Conservation (phyloP, 2,797 vertebrate genomes). For the Petrocephalus sullivani region DNA sequence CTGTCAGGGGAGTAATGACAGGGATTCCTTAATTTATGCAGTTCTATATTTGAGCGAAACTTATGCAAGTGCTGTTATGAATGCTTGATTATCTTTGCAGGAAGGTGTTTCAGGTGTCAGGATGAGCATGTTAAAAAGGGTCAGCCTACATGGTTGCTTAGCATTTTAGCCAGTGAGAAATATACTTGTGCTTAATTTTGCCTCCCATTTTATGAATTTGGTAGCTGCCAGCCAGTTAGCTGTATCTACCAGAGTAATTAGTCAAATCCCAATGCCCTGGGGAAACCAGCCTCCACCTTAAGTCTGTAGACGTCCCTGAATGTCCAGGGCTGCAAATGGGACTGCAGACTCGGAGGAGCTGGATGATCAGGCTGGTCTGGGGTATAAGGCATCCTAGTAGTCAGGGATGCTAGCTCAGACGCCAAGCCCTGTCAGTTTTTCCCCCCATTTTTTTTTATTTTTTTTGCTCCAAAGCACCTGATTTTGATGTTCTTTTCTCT, state of each 20-base stretch:
- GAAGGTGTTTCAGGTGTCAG: conserved; percentile 16
- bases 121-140: neutral
- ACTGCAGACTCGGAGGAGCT: conserved; percentile 23
- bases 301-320: conserved; percentile 29
- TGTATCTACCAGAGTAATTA: conserved; percentile 15
- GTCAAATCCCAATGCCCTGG: conserved; percentile 9
- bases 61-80: conserved; percentile 3
- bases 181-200: neutral
- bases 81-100: conserved; percentile 19
- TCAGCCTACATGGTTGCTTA: neutral
- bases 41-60: neutral
- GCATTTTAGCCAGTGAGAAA: conserved; percentile 14
- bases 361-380: conserved; percentile 27
- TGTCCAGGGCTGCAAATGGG: conserved; percentile 17
- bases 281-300: conserved; percentile 27
- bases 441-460: conserved; percentile 21
- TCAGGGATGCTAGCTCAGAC: conserved; percentile 30
- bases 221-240: conserved; percentile 8
- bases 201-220: conserved; percentile 3
- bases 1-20: neutral
- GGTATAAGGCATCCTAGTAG: conserved; percentile 16
- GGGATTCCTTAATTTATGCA: neutral
- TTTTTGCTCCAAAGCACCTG: conserved; percentile 24
- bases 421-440: conserved; percentile 28
- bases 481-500: conserved; percentile 34